Conservation (phyloP, 1,140 invertebrate species). For the Diorhabda sublineata region DNA sequence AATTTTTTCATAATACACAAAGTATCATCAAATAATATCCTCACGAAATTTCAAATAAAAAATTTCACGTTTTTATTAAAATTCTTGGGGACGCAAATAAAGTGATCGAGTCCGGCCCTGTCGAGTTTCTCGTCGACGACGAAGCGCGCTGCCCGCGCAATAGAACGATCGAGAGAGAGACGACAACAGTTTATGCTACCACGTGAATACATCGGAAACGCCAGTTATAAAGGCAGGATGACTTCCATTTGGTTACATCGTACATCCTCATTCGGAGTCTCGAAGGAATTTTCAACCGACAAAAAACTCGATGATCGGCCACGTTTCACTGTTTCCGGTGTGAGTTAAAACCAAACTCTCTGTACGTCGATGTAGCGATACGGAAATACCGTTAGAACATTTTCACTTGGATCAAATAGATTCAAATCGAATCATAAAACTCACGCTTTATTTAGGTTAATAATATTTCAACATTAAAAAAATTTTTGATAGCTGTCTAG, state of each 20-base stretch:
- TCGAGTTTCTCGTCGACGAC: neutral
- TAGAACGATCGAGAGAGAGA: neutral
- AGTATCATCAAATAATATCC: too few species aligned
- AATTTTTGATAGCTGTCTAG: too few species aligned
- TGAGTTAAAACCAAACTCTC: neutral
- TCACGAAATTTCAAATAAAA: neutral
- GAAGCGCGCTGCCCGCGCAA: neutral
- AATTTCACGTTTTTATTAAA: neutral
- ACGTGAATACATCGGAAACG: constrained; percentile 31
- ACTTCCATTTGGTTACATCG: constrained; percentile 40
- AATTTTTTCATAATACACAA: too few species aligned
- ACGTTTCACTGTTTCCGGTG: constrained; percentile 12
- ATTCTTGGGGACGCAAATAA: neutral
- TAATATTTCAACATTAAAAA: too few species aligned
- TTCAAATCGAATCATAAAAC: too few species aligned
- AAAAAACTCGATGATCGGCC: constrained; percentile 18
- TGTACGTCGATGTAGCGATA: neutral
- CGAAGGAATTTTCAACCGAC: constrained; percentile 35
- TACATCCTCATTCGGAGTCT: constrained; percentile 38
- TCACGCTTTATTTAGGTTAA: too few species aligned
- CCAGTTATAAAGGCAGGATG: constrained; percentile 39
- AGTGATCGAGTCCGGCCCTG: neutral
- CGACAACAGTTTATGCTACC: constrained; percentile 16
- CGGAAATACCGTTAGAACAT: neutral
- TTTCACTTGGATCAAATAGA: too few species aligned